phyloP scores from a whole-genome alignment of 2,797 vertebrate species.

The Kryptolebias ocellatus region DNA sequence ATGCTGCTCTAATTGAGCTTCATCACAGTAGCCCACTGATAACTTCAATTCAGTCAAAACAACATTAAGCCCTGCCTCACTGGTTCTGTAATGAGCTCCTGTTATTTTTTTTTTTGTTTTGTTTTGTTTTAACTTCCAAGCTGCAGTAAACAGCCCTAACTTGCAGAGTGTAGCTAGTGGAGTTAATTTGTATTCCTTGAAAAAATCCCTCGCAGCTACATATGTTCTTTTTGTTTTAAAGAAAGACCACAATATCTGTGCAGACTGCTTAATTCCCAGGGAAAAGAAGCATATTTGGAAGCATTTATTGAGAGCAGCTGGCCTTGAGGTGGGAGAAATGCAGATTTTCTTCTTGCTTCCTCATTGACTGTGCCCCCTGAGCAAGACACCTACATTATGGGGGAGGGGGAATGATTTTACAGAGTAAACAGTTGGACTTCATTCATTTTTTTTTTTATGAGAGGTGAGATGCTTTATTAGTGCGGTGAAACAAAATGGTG shows the following conservation, averaged over 20 bases:
- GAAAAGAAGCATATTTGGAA: constrained; percentile 29
- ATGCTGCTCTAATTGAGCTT: constrained; percentile 73
- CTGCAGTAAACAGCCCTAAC: constrained; percentile 17
- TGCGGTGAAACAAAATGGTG: constrained; percentile 35
- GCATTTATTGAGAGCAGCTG: constrained; percentile 34
- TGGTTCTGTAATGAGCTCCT: constrained; percentile 56
- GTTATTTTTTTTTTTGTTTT: constrained; percentile 15
- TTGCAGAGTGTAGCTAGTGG: constrained; percentile 2
- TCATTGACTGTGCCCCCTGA: constrained; percentile 42
- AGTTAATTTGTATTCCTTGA: constrained; percentile 52
- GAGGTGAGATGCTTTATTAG: constrained; percentile 36
- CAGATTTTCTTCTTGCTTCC: constrained; percentile 21
- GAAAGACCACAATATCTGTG: constrained; percentile 17
- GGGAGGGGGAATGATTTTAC: constrained; percentile 41
- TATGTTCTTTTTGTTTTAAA: constrained; percentile 4
- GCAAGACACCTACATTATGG: constrained; percentile 39
- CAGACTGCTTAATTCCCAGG: constrained; percentile 25
- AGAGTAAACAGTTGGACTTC: constrained; percentile 54
- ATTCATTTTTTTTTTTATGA: constrained; percentile 59
- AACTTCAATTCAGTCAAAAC: constrained; percentile 71
- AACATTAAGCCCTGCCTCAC: constrained; percentile 55
- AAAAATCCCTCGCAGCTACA: constrained; percentile 28
- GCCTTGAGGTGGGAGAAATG: constrained; percentile 34
- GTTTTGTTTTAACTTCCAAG: constrained; percentile 34
- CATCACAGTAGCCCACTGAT: constrained; percentile 66